Evolutionary conservation across 2,113 vertebrate species (phyloP), one percentile per base, ranked within the genome.

Genomic region (Patagioenas fasciata): DNA sequence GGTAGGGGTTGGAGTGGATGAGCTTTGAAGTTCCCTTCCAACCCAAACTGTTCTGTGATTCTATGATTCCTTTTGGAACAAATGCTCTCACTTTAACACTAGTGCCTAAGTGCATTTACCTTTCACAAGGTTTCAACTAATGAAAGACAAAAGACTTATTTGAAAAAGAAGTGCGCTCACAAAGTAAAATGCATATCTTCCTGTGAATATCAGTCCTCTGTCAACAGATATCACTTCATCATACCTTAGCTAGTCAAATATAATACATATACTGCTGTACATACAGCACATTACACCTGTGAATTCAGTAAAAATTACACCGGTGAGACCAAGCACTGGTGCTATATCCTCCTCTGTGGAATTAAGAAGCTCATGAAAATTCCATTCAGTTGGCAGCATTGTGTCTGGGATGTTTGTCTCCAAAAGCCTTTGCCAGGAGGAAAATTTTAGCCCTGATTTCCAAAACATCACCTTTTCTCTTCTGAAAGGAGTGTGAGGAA

Each of bases 31-130:
- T 14, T 42, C 42, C 42, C 42, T 42, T 42, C 42, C 42, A 42
- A 42, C 42, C 42, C 42, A 42, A 42, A 42, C 15, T 42, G 15
- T 42, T 42, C 42, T 42, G 12, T 42, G 42, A 42, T 42, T 42
- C 42, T 42, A 42, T 42, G 38, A 50, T 38, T 86, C 7, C 6
- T 48, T 80, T 54, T 25, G 21, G 8, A 15, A 53, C 28, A 56
- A 53, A 26, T 24, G 15, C 5, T 69, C 48, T 50, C 42, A 32
- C 40, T 58, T 66, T 13, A 80, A 67, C 21, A 11, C 24, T 14
- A 24, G 6, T 0, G 3, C 14, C 2, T 12, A 36, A 25, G 4
- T 10, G 5, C 1, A 2, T 7, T 36, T 42, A 26, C 5, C 7
- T 65, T 78, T 78, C 32, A 73, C 5, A 29, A 72, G 24, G 5